phyloP scores from a whole-genome alignment of 2,888 invertebrate genomes.

The Leptinotarsa haldemani region DNA sequence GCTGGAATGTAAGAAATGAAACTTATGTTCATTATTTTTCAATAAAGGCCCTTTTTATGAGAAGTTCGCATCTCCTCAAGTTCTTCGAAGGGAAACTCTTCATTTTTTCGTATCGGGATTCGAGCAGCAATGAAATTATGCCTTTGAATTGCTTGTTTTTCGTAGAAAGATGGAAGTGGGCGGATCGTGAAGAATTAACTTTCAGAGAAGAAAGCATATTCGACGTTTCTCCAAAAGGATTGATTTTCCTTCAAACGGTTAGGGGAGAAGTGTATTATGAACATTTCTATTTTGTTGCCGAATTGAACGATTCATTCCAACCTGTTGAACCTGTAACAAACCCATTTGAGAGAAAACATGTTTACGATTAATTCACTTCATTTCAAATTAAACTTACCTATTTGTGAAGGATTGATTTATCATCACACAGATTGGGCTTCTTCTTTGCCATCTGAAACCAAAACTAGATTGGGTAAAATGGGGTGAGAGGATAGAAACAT shows the following conservation, averaged over 20 bases:
- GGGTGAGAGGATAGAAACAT: no score
- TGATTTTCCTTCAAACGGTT: not conserved
- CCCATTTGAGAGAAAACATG: no score
- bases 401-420: no score
- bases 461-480: no score
- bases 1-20: conserved; percentile 24
- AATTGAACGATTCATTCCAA: no score
- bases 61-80: conserved; percentile 19
- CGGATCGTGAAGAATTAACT: not conserved
- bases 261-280: no score
- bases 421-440: no score
- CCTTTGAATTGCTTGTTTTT: conserved; percentile 20
- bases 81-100: conserved; percentile 16
- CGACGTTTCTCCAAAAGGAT: not conserved
- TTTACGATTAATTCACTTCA: no score
- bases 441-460: no score
- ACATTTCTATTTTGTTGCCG: no score
- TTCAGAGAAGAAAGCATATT: not conserved
- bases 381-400: no score
- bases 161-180: conserved; percentile 6
- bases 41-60: conserved; percentile 19
- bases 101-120: conserved; percentile 10
- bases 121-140: conserved; percentile 9
- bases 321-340: no score
- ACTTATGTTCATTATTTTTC: conserved; percentile 27